A percentile compares a stretch with the other conserved stretches of the same genome.
Evolutionary conservation across 1,140 invertebrate genomes (phyloP).

Genomic region (Hyposmocoma kahamanoa): DNA sequence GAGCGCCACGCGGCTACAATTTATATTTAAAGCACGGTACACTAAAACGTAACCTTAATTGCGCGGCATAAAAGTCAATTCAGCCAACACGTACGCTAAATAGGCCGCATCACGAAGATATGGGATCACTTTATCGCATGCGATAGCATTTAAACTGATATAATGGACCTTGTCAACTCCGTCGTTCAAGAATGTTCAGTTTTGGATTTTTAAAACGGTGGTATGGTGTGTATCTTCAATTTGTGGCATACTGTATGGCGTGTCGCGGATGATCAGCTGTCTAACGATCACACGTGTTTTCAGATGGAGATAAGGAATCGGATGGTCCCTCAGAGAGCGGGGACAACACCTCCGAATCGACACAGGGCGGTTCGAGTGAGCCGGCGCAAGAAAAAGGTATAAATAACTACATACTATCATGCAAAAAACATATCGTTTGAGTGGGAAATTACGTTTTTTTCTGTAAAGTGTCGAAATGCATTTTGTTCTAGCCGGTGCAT

Average conservation of each 20-base stretch:
- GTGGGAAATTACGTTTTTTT: no score
- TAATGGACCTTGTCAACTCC: conserved; percentile 37
- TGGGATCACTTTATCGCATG: conserved; percentile 35
- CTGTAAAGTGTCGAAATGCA: no score
- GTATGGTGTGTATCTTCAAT: conserved; percentile 44
- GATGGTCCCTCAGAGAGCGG: conserved; percentile 70
- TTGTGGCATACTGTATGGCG: conserved; percentile 7
- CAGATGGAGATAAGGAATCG: conserved; percentile 71
- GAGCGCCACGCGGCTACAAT: conserved; percentile 8
- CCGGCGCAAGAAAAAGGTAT: conserved; percentile 71
- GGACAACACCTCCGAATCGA: conserved; percentile 68
- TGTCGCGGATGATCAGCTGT: conserved; percentile 16
- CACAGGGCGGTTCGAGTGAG: conserved; percentile 51
- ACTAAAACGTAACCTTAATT: conserved; percentile 12
- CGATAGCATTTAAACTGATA: conserved; percentile 50
- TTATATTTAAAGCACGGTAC: conserved; percentile 26
- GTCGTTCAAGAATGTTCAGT: conserved; percentile 54
- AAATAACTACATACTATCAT: no score
- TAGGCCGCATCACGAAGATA: conserved; percentile 14
- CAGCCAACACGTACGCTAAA: conserved; percentile 10
- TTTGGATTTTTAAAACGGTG: conserved; percentile 63
- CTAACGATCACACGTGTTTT: conserved; percentile 19
- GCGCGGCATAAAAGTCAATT: conserved; percentile 17
- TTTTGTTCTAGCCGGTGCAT: no score
- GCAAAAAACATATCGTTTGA: no score